These are phyloP conservation scores for Mesocricetus auratus DNA, from an alignment of 2,113 vertebrate species.

Conservation along the genomic window DNA sequence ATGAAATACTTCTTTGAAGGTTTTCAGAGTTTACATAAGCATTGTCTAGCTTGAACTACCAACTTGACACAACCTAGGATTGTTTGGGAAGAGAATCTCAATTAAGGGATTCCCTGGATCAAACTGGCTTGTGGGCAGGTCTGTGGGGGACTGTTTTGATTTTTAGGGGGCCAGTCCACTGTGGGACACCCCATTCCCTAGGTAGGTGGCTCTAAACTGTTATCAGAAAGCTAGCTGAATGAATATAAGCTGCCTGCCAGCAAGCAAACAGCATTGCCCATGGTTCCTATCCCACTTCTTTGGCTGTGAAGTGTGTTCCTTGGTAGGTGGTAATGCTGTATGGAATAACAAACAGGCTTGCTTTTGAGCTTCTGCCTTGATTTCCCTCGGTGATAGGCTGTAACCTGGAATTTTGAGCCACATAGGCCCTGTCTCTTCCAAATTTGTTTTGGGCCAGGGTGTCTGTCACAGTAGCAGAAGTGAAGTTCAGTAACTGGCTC, in stretches of 20 bases:
- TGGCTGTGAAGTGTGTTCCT: background rate
- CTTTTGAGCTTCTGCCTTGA: background rate
- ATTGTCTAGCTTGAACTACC: background rate
- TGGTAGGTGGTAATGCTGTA: background rate
- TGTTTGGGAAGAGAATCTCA: background rate
- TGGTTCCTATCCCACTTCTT: background rate
- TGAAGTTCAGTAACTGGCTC: slow-evolving; percentile 3
- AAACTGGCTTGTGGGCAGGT: background rate
- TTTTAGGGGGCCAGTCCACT: background rate
- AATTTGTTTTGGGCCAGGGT: background rate
- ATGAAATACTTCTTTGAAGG: background rate
- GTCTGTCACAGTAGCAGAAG: background rate
- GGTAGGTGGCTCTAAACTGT: background rate
- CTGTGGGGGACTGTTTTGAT: background rate
- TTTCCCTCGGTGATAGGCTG: background rate
- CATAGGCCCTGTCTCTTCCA: background rate
- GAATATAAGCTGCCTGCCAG: background rate
- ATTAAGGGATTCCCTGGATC: background rate
- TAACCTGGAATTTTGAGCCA: background rate
- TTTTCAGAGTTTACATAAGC: background rate
- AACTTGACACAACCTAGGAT: background rate
- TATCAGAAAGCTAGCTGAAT: background rate
- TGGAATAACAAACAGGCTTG: background rate
- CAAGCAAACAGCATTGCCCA: background rate
- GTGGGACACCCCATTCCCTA: background rate